Evolutionary conservation across 1,140 invertebrate species (phyloP).

Genomic region (silkworm (Bombyx mori)): DNA sequence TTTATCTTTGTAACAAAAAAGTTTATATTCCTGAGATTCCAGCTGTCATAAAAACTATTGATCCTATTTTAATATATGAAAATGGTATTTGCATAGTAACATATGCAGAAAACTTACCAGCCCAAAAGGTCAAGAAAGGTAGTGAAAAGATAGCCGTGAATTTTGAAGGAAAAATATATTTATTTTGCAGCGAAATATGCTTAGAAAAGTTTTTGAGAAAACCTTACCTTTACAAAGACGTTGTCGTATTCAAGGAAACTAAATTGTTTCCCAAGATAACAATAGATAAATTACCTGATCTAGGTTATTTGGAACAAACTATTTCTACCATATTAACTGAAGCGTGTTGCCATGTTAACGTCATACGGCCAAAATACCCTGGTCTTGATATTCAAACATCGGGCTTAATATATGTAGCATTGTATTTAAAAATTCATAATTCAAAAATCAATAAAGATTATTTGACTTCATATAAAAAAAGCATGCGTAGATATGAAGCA

Average conservation of each 20-base stretch:
- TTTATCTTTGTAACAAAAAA: slow-evolving; percentile 39
- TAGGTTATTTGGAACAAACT: slow-evolving; percentile 74
- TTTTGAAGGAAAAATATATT: slow-evolving; percentile 63
- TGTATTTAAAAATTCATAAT: slow-evolving; percentile 72
- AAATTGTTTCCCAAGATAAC: slow-evolving; percentile 47
- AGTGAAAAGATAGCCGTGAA: slow-evolving; percentile 42
- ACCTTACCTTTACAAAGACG: slow-evolving; percentile 57
- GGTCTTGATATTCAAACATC: slow-evolving; percentile 63
- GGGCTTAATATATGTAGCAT: slow-evolving; percentile 67
- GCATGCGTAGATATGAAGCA: slow-evolving; percentile 43
- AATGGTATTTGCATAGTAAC: slow-evolving; percentile 73
- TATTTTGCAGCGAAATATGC: slow-evolving; percentile 70
- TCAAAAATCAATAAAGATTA: slow-evolving; percentile 24
- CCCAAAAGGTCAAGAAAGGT: slow-evolving; percentile 58
- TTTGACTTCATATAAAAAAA: slow-evolving; percentile 44
- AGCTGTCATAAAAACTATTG: slow-evolving; percentile 41
- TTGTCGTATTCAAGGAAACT: slow-evolving; percentile 53
- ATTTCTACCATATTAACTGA: slow-evolving; percentile 63
- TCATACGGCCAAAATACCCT: slow-evolving; percentile 71
- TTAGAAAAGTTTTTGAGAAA: slow-evolving; percentile 62
- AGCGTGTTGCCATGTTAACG: slow-evolving; percentile 63
- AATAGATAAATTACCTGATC: slow-evolving; percentile 61
- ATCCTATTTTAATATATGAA: slow-evolving; percentile 51
- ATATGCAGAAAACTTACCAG: slow-evolving; percentile 67
- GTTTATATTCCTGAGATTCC: slow-evolving; percentile 68